These are phyloP conservation scores for Brachionus rotundiformis DNA, from an alignment of 1,140 invertebrate species.

Conservation along the genomic window DNA sequence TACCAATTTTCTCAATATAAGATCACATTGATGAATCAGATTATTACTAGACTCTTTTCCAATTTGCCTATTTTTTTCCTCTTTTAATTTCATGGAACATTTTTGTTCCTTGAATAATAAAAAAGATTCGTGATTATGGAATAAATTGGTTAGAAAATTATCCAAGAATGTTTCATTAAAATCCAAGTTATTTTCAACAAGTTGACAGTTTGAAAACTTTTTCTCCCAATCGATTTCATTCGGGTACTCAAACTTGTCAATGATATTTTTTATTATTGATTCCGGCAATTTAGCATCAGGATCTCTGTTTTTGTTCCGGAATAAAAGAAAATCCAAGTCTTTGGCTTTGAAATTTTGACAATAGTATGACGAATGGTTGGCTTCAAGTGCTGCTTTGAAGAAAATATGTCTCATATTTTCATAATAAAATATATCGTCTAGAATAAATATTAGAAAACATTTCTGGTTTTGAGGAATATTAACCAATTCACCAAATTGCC, in stretches of 20 bases:
- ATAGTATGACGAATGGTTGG: not conserved
- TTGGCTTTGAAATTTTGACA: not conserved
- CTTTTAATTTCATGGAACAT: not conserved
- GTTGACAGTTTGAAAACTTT: not conserved
- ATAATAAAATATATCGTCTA: constrained; percentile 50
- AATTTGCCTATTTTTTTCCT: not conserved
- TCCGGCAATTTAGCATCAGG: not conserved
- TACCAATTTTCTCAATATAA: constrained; percentile 17
- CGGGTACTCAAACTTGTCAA: constrained; percentile 40
- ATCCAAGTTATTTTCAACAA: not conserved
- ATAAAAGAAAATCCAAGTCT: not conserved
- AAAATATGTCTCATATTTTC: constrained; percentile 35
- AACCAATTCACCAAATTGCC: not conserved
- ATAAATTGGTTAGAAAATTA: not conserved
- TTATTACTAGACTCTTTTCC: not conserved
- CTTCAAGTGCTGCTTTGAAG: not conserved
- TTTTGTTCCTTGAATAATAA: not conserved
- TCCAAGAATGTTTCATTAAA: not conserved
- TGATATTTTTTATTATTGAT: constrained; percentile 35
- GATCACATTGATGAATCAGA: constrained; percentile 27
- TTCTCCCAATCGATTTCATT: constrained; percentile 23
- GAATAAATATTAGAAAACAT: not conserved
- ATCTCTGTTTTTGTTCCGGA: not conserved
- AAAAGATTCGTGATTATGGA: constrained; percentile 3
- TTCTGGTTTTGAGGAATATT: not conserved